A percentile compares a stretch with the other conserved stretches of the same genome.
These are phyloP conservation scores for Amaurobius ferox DNA, from an alignment of 2,888 invertebrate species.

Conservation along the genomic window DNA sequence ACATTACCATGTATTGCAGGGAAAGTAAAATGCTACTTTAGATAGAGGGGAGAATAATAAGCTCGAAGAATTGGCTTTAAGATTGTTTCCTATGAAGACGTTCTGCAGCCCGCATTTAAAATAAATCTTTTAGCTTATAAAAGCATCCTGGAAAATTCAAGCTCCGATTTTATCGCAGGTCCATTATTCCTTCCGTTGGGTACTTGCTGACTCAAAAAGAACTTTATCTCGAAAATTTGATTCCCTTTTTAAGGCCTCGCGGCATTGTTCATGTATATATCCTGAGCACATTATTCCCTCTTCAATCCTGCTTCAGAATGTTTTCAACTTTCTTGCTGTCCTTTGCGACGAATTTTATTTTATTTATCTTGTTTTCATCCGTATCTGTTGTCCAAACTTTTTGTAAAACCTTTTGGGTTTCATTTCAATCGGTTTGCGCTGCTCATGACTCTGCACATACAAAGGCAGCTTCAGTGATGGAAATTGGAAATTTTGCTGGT, in stretches of 20 bases:
- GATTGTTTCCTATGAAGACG: slow-evolving; percentile 23
- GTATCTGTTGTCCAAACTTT: neutral
- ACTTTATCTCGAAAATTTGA: slow-evolving; percentile 47
- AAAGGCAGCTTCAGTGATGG: too few relatives aligned
- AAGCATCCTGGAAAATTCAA: slow-evolving; percentile 36
- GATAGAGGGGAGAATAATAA: neutral
- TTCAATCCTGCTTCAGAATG: slow-evolving; percentile 19
- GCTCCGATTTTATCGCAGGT: slow-evolving; percentile 26
- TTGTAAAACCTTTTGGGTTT: neutral
- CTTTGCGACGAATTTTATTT: neutral
- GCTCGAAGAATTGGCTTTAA: neutral
- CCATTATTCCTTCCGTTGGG: slow-evolving; percentile 40
- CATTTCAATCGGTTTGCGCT: too few relatives aligned
- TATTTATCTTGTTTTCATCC: neutral
- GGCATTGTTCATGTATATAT: slow-evolving; percentile 43
- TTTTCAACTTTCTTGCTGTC: neutral
- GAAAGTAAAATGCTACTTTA: too few relatives aligned
- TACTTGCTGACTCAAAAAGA: slow-evolving; percentile 41
- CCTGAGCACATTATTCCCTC: slow-evolving; percentile 19
- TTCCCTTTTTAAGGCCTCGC: slow-evolving; percentile 44
- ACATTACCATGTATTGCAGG: too few relatives aligned
- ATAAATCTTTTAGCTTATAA: slow-evolving; percentile 42
- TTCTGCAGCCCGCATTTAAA: slow-evolving; percentile 24
- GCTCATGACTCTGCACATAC: too few relatives aligned
- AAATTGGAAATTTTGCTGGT: too few relatives aligned